Conservation (phyloP, 2,113 vertebrate genomes). For the Epinephelus lanceolatus region DNA sequence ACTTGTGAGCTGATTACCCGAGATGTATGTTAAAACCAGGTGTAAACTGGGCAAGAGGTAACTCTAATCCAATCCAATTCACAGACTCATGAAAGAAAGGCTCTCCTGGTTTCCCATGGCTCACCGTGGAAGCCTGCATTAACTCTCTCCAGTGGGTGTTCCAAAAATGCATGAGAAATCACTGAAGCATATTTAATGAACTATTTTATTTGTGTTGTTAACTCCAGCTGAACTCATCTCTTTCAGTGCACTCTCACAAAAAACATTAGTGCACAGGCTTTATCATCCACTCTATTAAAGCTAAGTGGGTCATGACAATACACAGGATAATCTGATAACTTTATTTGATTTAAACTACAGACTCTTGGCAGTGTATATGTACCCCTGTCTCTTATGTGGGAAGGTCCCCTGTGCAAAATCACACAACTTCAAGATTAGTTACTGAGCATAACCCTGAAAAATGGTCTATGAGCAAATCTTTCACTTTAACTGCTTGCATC, state of each 20-base stretch:
- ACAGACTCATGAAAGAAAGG: slow-evolving; percentile 17
- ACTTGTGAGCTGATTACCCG: too few species aligned
- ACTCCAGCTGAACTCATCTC: slow-evolving; percentile 42
- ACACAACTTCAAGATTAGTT: slow-evolving; percentile 43
- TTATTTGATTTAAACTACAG: slow-evolving; percentile 59
- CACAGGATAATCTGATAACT: slow-evolving; percentile 55
- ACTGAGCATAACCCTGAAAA: slow-evolving; percentile 56
- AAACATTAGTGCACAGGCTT: slow-evolving; percentile 30
- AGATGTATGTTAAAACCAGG: too few species aligned
- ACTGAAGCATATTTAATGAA: slow-evolving; percentile 51
- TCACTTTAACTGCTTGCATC: slow-evolving; percentile 63
- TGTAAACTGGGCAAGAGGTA: not conserved
- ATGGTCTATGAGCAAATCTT: slow-evolving; percentile 73
- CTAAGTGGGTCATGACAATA: slow-evolving; percentile 72
- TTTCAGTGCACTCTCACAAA: slow-evolving; percentile 23
- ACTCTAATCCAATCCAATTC: slow-evolving; percentile 31
- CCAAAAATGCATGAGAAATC: slow-evolving; percentile 43
- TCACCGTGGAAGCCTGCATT: slow-evolving; percentile 24
- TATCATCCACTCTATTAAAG: slow-evolving; percentile 53
- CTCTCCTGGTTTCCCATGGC: slow-evolving; percentile 47
- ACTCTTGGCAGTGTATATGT: slow-evolving; percentile 26
- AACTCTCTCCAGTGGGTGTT: slow-evolving; percentile 31
- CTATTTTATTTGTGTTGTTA: slow-evolving; percentile 53
- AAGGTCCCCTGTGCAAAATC: slow-evolving; percentile 47
- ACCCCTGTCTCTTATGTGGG: slow-evolving; percentile 30